Base-by-base conservation (phyloP, 1,140 invertebrate genomes). In the Drosophila tani region DNA sequence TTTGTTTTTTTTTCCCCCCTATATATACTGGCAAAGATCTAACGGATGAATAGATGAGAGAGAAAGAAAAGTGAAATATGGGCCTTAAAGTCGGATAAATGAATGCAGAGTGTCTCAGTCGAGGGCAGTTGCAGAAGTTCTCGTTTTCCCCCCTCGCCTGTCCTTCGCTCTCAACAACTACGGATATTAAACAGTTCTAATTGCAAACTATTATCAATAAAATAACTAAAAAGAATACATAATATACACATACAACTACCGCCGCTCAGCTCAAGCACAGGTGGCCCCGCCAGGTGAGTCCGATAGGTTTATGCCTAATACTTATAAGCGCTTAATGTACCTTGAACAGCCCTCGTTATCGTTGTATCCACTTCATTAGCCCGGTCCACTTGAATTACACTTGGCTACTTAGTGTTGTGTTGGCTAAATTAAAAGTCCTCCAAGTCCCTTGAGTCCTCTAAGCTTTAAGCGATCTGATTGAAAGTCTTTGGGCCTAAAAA, bases 281-380 rank as follows among this genome's bases (percentile, higher is more conserved):
- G 14, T 62, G 75, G 75, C 35, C 49, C 66, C 67, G 59, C 79
- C 64, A 82, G 81, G 81, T 83, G 27, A 84, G 81, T 35, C 3
- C 8, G 32, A 35, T 35, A 35, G 32, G 11, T 35, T 35, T 35
- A 35, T 11, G 11, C 32, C 11, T 11, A 35, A 35, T 35, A 29
- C 27, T 7, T 29, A 35, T 35, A 11, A 35, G 8, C 9, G 32
- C 9, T 3, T 35, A 35, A 35, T 35, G 32, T 14, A 53, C 17
- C 11, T 35, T 19, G 32, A 35, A 35, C 32, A 7, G 12, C 51
- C 32, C 51, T 38, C 32, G 17, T 21, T 56, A 24, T 21, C 19
- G 14, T 40, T 40, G 21, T 40, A n/a, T n/a, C 21, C 53, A 56
- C 53, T 56, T 55, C 19, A 55, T 55, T 55, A 55, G 32, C 15